Percentiles rank a stretch among this genome's conserved stretches.
Evolutionary conservation across 2,797 vertebrate species (phyloP).

Genomic region (Mormyrus proboscirostris): DNA sequence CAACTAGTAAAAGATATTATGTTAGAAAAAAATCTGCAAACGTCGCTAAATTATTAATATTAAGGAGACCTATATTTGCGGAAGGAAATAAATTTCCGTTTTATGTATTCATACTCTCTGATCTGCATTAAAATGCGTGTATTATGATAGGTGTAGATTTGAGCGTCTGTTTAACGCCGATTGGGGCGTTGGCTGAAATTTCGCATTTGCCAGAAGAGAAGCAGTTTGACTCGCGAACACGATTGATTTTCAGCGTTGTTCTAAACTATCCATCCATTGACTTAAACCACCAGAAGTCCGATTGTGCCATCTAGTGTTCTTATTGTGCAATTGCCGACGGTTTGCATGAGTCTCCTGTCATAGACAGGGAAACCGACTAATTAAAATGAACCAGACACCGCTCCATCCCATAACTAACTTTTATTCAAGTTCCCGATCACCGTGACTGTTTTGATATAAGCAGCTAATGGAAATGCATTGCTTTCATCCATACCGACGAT

Average conservation of each 20-base stretch:
- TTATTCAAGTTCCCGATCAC: not conserved
- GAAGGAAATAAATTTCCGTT: not conserved
- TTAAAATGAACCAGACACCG: not conserved
- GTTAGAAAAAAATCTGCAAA: not conserved
- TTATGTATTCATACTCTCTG: not conserved
- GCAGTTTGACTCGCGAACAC: not conserved
- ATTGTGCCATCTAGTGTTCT: constrained; percentile 22
- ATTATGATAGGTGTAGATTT: not conserved
- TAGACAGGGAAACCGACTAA: not conserved
- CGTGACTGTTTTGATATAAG: not conserved
- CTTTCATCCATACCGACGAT: not conserved
- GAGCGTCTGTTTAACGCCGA: not conserved
- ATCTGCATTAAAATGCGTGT: not conserved
- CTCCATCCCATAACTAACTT: not conserved
- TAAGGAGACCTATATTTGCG: not conserved
- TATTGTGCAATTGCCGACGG: not conserved
- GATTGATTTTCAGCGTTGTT: not conserved
- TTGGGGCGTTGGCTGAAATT: constrained; percentile 11
- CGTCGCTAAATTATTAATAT: not conserved
- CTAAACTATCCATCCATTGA: not conserved
- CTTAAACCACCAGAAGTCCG: not conserved
- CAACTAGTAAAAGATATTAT: not conserved
- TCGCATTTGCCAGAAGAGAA: constrained; percentile 4
- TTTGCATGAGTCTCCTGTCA: not conserved
- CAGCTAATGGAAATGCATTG: not conserved